Conservation (phyloP, 1,140 invertebrate genomes). For the Eulimnadia texana region DNA sequence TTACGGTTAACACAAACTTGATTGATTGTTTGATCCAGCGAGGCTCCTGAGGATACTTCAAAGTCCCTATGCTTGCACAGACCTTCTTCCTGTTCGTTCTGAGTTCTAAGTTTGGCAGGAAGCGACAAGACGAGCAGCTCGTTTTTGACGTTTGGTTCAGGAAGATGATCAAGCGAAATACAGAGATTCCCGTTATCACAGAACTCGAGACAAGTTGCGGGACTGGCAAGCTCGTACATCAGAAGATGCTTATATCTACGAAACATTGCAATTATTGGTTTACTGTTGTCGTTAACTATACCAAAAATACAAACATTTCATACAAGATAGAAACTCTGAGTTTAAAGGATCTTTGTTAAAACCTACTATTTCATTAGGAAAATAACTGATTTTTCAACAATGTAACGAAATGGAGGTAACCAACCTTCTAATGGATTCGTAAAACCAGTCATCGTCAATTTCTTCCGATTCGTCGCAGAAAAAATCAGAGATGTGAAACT, state of each 20-base stretch:
- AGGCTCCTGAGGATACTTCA: constrained; percentile 20
- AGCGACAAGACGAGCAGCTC: constrained; percentile 21
- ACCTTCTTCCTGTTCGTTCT: constrained; percentile 21
- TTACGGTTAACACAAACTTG: background rate
- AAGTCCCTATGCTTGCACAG: constrained; percentile 23
- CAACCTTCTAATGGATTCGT: constrained; percentile 21
- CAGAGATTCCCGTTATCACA: constrained; percentile 20
- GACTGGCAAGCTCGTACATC: constrained; percentile 23
- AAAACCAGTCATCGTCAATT: constrained; percentile 23
- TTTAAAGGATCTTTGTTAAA: no score
- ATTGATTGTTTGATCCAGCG: background rate
- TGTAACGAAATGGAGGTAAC: background rate
- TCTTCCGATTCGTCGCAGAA: constrained; percentile 13
- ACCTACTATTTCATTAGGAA: background rate
- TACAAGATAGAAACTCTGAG: no score
- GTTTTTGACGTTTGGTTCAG: constrained; percentile 19
- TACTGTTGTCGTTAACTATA: background rate
- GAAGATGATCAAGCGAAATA: constrained; percentile 17
- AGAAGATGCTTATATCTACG: constrained; percentile 20
- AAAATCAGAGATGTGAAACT: background rate
- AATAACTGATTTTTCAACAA: background rate
- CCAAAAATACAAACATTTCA: background rate
- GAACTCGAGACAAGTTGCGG: constrained; percentile 18
- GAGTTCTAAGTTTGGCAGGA: constrained; percentile 20
- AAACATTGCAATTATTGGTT: constrained; percentile 10